A percentile compares a stretch with the other conserved stretches of the same genome.
Evolutionary conservation across 1,140 invertebrate species (phyloP).

Genomic region (Drosophila arizonae): DNA sequence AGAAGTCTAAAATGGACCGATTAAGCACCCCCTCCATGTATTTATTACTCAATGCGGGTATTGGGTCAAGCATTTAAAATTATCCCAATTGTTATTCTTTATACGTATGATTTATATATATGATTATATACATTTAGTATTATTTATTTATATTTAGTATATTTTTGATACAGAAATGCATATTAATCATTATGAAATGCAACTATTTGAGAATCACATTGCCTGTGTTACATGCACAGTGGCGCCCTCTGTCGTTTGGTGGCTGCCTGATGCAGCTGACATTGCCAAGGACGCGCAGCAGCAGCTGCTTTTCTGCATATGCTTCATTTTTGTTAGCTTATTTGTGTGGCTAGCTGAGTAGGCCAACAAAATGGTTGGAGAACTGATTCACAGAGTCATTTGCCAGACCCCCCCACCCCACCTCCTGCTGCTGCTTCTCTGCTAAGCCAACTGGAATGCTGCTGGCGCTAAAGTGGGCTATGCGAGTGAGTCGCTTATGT

Average conservation of each 20-base stretch:
- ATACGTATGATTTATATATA: too few species aligned
- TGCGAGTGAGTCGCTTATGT: conserved; percentile 44
- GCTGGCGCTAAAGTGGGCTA: conserved; percentile 46
- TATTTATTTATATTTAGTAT: too few species aligned
- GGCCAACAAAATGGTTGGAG: conserved; percentile 47
- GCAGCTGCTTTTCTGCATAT: conserved; percentile 30
- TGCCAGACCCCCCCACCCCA: not conserved
- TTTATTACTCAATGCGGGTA: too few species aligned
- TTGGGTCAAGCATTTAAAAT: too few species aligned
- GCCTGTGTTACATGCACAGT: not conserved
- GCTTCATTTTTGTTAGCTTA: conserved; percentile 20
- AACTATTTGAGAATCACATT: not conserved
- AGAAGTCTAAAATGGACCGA: too few species aligned
- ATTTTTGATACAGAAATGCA: too few species aligned
- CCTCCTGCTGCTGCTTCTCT: too few species aligned
- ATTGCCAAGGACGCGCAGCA: conserved; percentile 60
- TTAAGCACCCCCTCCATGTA: too few species aligned
- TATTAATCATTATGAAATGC: too few species aligned
- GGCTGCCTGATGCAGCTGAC: conserved; percentile 53
- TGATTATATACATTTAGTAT: too few species aligned
- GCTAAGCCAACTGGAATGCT: conserved; percentile 11
- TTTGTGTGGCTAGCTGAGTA: conserved; percentile 20
- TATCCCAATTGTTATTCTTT: too few species aligned
- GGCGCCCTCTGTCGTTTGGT: conserved; percentile 52
- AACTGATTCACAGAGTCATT: conserved; percentile 14